These are phyloP conservation scores for Cyprinodon diabolis DNA, from an alignment of 2,797 vertebrate species.

Conservation along the genomic window DNA sequence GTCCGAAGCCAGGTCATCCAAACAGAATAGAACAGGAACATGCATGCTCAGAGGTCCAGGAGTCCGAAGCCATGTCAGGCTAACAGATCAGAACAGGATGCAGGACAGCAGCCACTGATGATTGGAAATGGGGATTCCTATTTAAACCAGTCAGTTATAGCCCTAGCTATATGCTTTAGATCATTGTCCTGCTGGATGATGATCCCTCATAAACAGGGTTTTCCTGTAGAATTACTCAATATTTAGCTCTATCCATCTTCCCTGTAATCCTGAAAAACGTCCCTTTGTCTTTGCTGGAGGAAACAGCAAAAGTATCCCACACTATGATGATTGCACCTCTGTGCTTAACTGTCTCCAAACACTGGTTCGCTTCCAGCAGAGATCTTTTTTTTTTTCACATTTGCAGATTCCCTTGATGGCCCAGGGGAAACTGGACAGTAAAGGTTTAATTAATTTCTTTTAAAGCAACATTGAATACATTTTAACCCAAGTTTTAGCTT, in stretches of 20 bases:
- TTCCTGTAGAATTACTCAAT: neutral
- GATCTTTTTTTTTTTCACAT: neutral
- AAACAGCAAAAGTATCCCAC: neutral
- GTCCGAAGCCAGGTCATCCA: no score
- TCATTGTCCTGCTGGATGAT: neutral
- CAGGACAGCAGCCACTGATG: neutral
- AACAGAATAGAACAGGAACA: no score
- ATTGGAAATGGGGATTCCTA: neutral
- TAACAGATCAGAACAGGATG: neutral
- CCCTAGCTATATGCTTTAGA: neutral
- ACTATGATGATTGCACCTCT: neutral
- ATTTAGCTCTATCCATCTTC: neutral
- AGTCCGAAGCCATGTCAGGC: no score
- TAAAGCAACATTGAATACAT: no score
- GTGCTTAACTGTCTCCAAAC: neutral
- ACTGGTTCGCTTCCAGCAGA: neutral
- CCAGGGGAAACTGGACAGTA: no score
- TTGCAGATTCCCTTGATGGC: neutral
- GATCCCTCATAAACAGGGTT: neutral
- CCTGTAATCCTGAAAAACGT: neutral
- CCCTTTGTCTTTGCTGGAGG: neutral
- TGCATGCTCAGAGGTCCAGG: no score
- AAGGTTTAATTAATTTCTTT: no score
- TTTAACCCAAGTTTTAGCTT: no score
- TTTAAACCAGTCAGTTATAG: neutral